Conservation (phyloP, 2,113 vertebrate genomes). For the Chaetura pelagica region DNA sequence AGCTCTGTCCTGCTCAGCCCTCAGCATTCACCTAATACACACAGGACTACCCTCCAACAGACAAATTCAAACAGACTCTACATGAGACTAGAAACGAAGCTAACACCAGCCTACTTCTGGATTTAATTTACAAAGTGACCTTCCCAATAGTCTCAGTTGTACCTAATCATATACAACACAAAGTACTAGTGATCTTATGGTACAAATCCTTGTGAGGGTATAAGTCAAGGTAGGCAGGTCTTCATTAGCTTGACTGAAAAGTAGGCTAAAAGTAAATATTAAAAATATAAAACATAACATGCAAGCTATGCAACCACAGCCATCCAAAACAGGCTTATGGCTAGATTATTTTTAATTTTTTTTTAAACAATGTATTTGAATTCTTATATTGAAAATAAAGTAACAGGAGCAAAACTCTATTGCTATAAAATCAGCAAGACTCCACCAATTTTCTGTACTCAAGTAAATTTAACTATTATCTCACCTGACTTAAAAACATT, state of each 20-base stretch:
- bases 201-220: not conserved
- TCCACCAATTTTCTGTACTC: not conserved
- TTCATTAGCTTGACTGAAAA: not conserved
- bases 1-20: not conserved
- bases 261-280: not conserved
- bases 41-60: not conserved
- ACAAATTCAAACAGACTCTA: not conserved
- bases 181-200: not conserved
- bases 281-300: not conserved
- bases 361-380: not conserved
- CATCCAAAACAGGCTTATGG: not conserved
- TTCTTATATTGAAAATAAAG: conserved; percentile 15
- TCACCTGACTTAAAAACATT: not conserved
- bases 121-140: not conserved
- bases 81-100: not conserved
- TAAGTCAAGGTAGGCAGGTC: not conserved
- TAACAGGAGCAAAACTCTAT: not conserved
- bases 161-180: not conserved
- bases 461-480: not conserved
- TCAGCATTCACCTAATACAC: not conserved
- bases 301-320: not conserved
- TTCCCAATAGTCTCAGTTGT: not conserved
- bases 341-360: not conserved
- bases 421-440: not conserved
- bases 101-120: not conserved